Base-by-base conservation (phyloP, 2,888 invertebrate genomes). In the Eristalinus sepulchralis region DNA sequence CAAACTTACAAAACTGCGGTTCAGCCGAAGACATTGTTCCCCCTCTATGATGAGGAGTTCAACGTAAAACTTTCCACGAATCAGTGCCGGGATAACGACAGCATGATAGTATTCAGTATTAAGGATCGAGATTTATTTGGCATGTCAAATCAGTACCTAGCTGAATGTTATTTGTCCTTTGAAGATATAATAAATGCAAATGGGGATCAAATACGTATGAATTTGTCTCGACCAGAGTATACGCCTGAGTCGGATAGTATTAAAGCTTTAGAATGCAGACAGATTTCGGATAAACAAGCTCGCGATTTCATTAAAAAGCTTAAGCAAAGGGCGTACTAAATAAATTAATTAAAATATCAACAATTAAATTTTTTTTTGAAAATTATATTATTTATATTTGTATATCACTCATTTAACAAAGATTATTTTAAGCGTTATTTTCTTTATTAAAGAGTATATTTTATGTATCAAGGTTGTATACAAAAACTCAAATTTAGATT, bases 91-190 rank as follows among this genome's bases (percentile, higher is more conserved):
- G 90, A 94, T 8, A 90, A 95, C 47, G 95, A 97, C 89, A 97
- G 95, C 0, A 93, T 98, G 88, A 92, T 99, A 77, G 95, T 97
- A 88, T 97, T 99, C 90, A 96, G 97, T 88, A 95, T 99, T 13
- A 99, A 99, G 94, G 99, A 99, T 93, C 98, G 98, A 92, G 99
- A 99, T 93, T 95, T 98, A 92, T 95, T 98, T 92, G 96, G 97
- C 71, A 95, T 98, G 91, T 95, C 95, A 89, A 98, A 98, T 92
- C 97, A 98, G 90, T 98, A 98, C 93, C 96, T 99, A 88, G 98
- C 98, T 9, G 99, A 99, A 93, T 97, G 97, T 55, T 98, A 97
- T 92, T 91, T 98, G 36, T 95, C 96, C 89, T 96, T 99, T 92
- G 94, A 94, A 85, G 96, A 97, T 90, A 94, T 97, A 89, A 94